Percentiles rank a stretch among this genome's conserved stretches.
Conservation (phyloP, 2,113 vertebrate species). For the Hippolais icterina region DNA sequence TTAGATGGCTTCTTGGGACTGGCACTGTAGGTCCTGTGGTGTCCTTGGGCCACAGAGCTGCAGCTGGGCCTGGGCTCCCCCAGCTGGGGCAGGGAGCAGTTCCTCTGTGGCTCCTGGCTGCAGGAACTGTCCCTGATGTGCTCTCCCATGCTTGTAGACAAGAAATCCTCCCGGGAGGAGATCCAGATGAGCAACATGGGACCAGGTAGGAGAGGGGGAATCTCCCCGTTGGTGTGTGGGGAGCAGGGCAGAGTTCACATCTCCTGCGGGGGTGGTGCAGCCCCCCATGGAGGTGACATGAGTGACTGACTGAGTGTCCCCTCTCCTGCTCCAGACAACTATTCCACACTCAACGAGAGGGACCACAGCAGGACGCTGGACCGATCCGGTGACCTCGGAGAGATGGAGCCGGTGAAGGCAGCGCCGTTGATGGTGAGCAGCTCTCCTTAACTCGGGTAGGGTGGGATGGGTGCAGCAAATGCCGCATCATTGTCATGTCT, state of each 20-base stretch:
- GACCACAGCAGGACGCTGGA: conserved; percentile 89
- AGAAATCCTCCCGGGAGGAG: conserved; percentile 87
- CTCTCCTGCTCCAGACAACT: conserved; percentile 69
- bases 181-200: conserved; percentile 94
- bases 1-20: background rate
- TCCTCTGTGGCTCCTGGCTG: background rate
- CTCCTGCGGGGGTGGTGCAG: background rate
- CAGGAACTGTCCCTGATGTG: conserved; percentile 16
- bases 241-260: background rate
- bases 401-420: conserved; percentile 85
- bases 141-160: conserved; percentile 73
- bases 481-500: background rate
- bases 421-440: conserved; percentile 68
- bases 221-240: background rate
- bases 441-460: background rate
- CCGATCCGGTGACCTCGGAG: conserved; percentile 82
- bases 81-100: background rate
- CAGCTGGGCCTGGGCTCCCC: background rate
- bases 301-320: background rate
- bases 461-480: background rate
- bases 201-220: conserved; percentile 82
- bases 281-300: fast-evolving
- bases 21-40: fast-evolving
- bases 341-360: conserved; percentile 89
- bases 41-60: background rate